phyloP scores from a whole-genome alignment of 2,113 vertebrate genomes.

The Ellobius talpinus region DNA sequence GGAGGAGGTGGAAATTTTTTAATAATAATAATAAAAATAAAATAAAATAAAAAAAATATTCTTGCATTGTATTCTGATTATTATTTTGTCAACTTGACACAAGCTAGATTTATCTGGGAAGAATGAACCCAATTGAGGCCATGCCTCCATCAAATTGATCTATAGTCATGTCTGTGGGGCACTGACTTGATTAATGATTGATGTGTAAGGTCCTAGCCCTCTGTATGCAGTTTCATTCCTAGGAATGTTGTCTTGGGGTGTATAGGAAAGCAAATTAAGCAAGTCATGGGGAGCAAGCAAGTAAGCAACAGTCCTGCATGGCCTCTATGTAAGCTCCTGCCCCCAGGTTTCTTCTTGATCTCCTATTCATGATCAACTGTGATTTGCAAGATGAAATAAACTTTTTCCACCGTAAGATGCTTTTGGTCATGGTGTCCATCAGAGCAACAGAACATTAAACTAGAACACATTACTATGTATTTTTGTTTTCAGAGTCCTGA shows the following conservation, averaged over 20 bases:
- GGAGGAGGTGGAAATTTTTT: too few species aligned
- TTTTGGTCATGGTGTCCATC: too few species aligned
- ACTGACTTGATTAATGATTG: background rate
- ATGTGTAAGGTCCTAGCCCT: background rate
- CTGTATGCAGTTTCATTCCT: background rate
- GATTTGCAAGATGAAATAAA: background rate
- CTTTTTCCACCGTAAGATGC: background rate
- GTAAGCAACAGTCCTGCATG: background rate
- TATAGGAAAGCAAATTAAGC: background rate
- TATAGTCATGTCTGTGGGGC: background rate
- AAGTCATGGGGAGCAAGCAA: background rate
- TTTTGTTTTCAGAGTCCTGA: background rate
- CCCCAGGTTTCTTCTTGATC: background rate
- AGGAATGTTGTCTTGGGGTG: too few species aligned
- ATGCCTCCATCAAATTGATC: background rate
- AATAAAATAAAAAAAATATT: too few species aligned
- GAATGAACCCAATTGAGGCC: background rate
- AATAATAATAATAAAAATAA: too few species aligned
- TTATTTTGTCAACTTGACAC: background rate
- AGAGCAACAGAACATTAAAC: background rate
- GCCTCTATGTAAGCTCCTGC: background rate
- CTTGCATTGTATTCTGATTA: background rate
- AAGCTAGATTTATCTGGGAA: background rate
- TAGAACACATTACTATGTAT: background rate
- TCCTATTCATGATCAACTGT: background rate